Evolutionary conservation across 2,888 invertebrate species (phyloP).

Genomic region (Sipha maydis): DNA sequence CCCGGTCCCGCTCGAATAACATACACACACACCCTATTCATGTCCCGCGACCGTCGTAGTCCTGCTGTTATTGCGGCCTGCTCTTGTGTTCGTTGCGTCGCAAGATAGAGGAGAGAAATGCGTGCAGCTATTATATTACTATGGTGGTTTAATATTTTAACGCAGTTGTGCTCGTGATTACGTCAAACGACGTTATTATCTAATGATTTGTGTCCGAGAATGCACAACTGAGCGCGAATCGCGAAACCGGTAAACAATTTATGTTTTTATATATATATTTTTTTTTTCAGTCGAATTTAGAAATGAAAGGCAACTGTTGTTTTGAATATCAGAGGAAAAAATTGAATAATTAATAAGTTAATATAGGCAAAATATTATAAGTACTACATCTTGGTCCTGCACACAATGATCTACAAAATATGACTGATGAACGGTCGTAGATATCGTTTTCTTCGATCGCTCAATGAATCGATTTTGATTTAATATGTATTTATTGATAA

Average conservation of each 20-base stretch:
- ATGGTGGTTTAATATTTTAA: background rate
- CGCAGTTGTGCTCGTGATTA: background rate
- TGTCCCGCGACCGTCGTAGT: background rate
- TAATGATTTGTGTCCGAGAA: constrained; percentile 1
- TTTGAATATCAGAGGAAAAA: background rate
- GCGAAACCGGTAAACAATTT: background rate
- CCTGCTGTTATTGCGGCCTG: background rate
- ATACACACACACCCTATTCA: background rate
- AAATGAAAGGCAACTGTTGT: background rate
- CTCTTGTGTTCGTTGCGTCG: background rate
- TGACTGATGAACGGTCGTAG: too few relatives aligned
- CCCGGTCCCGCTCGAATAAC: background rate
- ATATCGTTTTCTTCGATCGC: too few relatives aligned
- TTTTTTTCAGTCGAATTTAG: background rate
- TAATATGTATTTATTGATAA: too few relatives aligned
- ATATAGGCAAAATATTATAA: too few relatives aligned
- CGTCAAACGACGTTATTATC: constrained; percentile 35
- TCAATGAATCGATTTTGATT: too few relatives aligned
- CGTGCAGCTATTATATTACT: background rate
- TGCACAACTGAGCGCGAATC: background rate
- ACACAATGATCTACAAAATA: too few relatives aligned
- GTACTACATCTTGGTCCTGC: too few relatives aligned
- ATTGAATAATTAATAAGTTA: too few relatives aligned
- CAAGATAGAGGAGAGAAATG: constrained; percentile 2
- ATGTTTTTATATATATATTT: background rate